Evolutionary conservation across 2,797 vertebrate species (phyloP).

Genomic region (Hyperoplus lanceolatus): DNA sequence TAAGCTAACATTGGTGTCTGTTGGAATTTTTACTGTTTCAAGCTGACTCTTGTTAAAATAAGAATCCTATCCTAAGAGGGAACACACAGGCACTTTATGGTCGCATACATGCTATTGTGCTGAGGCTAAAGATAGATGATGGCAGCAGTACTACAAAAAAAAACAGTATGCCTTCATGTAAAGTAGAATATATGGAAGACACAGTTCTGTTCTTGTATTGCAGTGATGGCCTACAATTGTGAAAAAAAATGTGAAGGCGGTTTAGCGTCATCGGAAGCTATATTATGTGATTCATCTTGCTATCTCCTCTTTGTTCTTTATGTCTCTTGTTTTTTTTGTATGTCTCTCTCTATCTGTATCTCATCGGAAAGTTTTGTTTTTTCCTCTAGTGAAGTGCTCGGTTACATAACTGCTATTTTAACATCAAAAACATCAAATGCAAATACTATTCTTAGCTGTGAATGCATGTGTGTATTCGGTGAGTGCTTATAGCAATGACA

Average conservation of each 20-base stretch:
- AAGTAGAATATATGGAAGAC: neutral
- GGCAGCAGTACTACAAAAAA: neutral
- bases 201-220: neutral
- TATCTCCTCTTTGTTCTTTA: too few relatives aligned
- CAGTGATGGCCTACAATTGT: neutral
- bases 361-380: neutral
- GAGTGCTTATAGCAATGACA: neutral
- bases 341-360: neutral
- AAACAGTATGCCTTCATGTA: neutral
- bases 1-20: neutral
- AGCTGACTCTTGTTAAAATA: neutral
- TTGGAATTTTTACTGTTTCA: slow-evolving; percentile 4
- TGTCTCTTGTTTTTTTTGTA: neutral
- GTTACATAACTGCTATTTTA: slow-evolving; percentile 48
- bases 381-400: neutral
- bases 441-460: slow-evolving; percentile 16
- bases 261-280: too few relatives aligned
- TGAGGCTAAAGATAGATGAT: neutral
- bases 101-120: neutral
- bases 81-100: neutral
- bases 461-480: neutral
- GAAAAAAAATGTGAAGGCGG: neutral
- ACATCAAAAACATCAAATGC: slow-evolving; percentile 32
- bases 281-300: too few relatives aligned
- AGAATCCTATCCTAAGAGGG: neutral